Evolutionary conservation across 1,140 invertebrate genomes (phyloP).

Genomic region (Cryptotermes secundus): DNA sequence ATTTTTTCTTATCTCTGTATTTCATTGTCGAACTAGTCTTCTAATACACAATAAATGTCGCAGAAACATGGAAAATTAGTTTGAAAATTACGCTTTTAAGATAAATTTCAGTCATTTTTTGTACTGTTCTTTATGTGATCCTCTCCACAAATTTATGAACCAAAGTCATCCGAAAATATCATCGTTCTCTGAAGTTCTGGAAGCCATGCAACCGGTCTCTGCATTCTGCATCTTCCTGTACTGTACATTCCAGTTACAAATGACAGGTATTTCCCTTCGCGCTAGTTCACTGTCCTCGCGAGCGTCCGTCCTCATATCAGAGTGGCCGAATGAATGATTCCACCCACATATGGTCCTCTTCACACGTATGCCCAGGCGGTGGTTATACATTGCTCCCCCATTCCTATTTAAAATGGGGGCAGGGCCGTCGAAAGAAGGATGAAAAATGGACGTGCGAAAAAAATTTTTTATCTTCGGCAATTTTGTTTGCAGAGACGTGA

Average conservation of each 20-base stretch:
- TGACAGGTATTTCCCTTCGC: not conserved
- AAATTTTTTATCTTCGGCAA: not conserved
- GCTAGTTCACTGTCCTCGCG: not conserved
- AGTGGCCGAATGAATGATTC: not conserved
- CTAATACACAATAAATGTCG: too few species aligned
- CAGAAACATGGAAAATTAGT: too few species aligned
- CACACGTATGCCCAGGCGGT: not conserved
- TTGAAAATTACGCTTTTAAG: too few species aligned
- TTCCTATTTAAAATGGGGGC: not conserved
- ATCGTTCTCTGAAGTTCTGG: too few species aligned
- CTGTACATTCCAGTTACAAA: not conserved
- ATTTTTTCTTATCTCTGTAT: too few species aligned
- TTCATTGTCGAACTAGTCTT: too few species aligned
- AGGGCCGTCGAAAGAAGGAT: conserved; percentile 9
- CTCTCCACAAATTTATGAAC: too few species aligned
- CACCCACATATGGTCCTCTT: not conserved
- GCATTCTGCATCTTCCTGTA: not conserved
- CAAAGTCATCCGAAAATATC: too few species aligned
- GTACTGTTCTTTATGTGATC: too few species aligned
- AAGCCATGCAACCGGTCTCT: too few species aligned
- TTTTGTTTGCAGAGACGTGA: conserved; percentile 4
- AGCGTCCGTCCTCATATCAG: not conserved
- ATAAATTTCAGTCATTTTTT: too few species aligned
- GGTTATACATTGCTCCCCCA: not conserved
- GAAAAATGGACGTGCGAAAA: conserved; percentile 15